phyloP scores from a whole-genome alignment of 2,888 invertebrate genomes.

The Campoletis raptor region DNA sequence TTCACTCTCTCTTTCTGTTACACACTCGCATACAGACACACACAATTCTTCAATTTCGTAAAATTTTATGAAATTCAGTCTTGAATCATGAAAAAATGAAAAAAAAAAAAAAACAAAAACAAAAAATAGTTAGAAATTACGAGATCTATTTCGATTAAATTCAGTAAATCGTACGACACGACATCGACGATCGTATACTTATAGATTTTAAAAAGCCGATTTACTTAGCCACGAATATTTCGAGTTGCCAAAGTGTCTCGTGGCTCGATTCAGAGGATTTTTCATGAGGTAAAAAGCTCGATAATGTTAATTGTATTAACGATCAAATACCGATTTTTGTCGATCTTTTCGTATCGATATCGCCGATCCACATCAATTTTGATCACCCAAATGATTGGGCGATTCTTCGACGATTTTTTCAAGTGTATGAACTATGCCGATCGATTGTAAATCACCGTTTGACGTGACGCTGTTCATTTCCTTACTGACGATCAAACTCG shows the following conservation, averaged over 20 bases:
- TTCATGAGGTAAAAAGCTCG: constrained; percentile 15
- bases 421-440: constrained; percentile 72
- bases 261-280: neutral
- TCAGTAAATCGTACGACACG: constrained; percentile 30
- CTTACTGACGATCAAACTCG: constrained; percentile 55
- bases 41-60: neutral
- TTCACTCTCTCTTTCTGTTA: constrained; percentile 9
- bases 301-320: neutral
- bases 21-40: constrained; percentile 11
- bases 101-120: constrained; percentile 28
- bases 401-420: constrained; percentile 82
- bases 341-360: neutral
- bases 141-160: constrained; percentile 35
- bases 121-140: constrained; percentile 29
- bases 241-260: neutral
- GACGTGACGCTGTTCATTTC: constrained; percentile 26
- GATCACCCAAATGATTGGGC: constrained; percentile 73
- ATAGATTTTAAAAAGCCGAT: neutral
- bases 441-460: constrained; percentile 41
- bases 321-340: neutral
- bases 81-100: constrained; percentile 42
- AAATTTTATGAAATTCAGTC: constrained; percentile 61
- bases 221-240: neutral
- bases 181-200: neutral
- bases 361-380: constrained; percentile 65